Conservation (phyloP, 2,113 vertebrate genomes). For the Gobiocypris rarus region DNA sequence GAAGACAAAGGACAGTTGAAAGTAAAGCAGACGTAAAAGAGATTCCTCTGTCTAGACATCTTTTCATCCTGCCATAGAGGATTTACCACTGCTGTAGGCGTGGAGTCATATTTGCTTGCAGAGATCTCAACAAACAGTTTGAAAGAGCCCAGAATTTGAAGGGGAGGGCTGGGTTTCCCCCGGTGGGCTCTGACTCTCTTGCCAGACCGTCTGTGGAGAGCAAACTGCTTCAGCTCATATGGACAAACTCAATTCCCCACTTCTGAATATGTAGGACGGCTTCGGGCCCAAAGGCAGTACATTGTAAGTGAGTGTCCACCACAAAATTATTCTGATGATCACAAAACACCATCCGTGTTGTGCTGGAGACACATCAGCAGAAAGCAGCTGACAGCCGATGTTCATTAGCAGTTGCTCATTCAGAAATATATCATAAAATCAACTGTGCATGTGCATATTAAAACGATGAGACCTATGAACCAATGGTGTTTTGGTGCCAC, state of each 20-base stretch:
- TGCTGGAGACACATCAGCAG: background rate
- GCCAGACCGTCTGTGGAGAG: background rate
- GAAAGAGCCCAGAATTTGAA: background rate
- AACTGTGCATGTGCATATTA: no score
- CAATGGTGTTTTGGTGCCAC: no score
- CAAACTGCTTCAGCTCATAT: background rate
- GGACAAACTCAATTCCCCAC: conserved; percentile 4
- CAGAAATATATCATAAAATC: no score
- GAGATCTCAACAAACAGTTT: conserved; percentile 15
- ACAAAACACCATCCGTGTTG: background rate
- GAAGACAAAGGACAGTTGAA: background rate
- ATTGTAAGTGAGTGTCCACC: no score
- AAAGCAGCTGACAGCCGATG: background rate
- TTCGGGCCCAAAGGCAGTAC: background rate
- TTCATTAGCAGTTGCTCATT: background rate
- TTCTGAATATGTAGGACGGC: conserved; percentile 43
- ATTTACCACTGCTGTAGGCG: conserved; percentile 47
- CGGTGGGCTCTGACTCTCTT: conserved; percentile 19
- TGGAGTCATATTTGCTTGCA: conserved; percentile 12
- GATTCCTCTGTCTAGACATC: conserved; percentile 55
- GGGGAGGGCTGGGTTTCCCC: conserved; percentile 33
- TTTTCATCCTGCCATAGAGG: conserved; percentile 53
- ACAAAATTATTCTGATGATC: background rate
- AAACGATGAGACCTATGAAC: no score
- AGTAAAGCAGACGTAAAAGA: conserved; percentile 9